phyloP scores from a whole-genome alignment of 2,888 invertebrate species.

The Mechanitis messenoides region DNA sequence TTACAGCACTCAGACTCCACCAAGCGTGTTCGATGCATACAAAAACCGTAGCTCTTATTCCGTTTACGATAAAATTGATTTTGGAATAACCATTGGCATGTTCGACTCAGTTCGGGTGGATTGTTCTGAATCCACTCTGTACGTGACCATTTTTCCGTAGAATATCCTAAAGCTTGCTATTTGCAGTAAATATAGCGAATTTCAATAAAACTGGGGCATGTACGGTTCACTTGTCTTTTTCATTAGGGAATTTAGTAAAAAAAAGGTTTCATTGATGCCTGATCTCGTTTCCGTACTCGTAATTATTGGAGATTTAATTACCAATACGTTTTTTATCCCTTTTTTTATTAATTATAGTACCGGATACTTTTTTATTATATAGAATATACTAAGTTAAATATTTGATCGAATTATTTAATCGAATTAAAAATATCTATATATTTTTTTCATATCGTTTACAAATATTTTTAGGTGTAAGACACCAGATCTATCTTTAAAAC shows the following conservation, averaged over 20 bases:
- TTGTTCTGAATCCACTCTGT: conserved; percentile 17
- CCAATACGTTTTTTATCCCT: too few relatives aligned
- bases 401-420: too few relatives aligned
- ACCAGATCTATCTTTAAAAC: too few relatives aligned
- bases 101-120: conserved; percentile 12
- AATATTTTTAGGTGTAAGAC: too few relatives aligned
- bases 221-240: conserved; percentile 20
- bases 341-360: too few relatives aligned
- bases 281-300: background rate
- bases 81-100: conserved; percentile 11
- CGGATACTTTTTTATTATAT: too few relatives aligned
- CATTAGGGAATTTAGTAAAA: conserved; percentile 14
- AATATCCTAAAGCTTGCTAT: conserved; percentile 17
- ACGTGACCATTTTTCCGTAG: conserved; percentile 22
- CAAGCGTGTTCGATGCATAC: conserved; percentile 7
- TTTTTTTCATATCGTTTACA: too few relatives aligned
- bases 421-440: too few relatives aligned
- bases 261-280: conserved; percentile 1
- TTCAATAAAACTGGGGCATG: conserved; percentile 25
- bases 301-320: too few relatives aligned
- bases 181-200: conserved; percentile 30
- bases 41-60: conserved; percentile 7
- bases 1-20: conserved; percentile 9
- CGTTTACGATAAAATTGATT: conserved; percentile 8
- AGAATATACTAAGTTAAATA: too few relatives aligned